Conservation (phyloP, 2,888 invertebrate species). For the Hermaeophaga mercurialis region DNA sequence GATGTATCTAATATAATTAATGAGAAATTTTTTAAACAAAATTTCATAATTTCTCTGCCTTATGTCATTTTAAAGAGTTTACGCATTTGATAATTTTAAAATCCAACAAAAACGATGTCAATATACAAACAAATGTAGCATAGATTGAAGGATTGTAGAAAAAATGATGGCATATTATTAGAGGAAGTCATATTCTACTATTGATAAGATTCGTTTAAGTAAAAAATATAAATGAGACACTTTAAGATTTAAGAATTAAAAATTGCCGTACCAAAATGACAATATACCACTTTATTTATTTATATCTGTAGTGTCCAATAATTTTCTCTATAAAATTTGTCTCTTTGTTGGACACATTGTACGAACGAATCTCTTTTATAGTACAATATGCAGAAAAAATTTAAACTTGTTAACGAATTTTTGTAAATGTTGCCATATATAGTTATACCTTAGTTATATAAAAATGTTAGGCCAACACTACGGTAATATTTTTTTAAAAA, state of each 20-base stretch:
- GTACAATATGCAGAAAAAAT: conserved; percentile 2
- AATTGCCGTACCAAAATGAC: not conserved
- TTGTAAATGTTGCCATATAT: conserved; percentile 36
- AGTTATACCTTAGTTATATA: conserved; percentile 20
- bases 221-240: no score
- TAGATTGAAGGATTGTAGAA: conserved; percentile 33
- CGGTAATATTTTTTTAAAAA: conserved; percentile 6
- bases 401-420: conserved; percentile 32
- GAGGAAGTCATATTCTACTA: conserved; percentile 6
- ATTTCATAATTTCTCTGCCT: conserved; percentile 25
- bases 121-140: conserved; percentile 42
- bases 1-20: no score
- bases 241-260: no score
- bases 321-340: not conserved
- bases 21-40: no score
- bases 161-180: conserved; percentile 18
- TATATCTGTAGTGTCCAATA: no score
- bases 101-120: conserved; percentile 43
- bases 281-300: not conserved
- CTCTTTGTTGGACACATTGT: not conserved
- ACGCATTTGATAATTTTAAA: conserved; percentile 32
- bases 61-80: conserved; percentile 25
- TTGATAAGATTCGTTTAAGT: conserved; percentile 1
- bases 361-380: conserved; percentile 1
- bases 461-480: conserved; percentile 30